phyloP scores from a whole-genome alignment of 2,113 vertebrate genomes.

The Trogon melanurus region DNA sequence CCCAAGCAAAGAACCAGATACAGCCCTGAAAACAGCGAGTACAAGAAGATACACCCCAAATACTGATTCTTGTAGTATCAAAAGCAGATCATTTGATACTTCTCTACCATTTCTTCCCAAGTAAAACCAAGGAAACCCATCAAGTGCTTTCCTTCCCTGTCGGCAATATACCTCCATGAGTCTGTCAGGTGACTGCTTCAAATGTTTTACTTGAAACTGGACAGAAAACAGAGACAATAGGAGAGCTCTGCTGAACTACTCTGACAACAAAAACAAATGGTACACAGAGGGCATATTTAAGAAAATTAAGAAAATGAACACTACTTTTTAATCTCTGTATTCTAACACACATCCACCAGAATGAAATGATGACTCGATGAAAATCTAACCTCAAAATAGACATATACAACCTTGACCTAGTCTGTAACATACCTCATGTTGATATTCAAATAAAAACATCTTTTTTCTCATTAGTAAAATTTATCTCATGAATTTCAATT shows the following conservation, averaged over 20 bases:
- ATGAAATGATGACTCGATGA: neutral
- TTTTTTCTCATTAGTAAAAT: neutral
- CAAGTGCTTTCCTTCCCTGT: neutral
- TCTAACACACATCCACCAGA: neutral
- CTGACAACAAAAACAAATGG: neutral
- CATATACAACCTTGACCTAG: neutral
- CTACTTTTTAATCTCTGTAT: neutral
- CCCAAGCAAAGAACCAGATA: neutral
- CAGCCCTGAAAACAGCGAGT: neutral
- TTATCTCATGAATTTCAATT: neutral
- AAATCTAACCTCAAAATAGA: neutral
- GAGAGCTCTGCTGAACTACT: neutral
- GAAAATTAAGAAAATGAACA: neutral
- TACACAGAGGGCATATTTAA: neutral
- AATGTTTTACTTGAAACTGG: neutral
- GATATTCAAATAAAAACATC: neutral
- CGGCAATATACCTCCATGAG: neutral
- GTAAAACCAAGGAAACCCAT: neutral
- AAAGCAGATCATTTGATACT: neutral
- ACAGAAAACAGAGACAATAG: neutral
- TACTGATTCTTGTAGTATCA: neutral
- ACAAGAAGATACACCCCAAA: neutral
- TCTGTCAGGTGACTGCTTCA: neutral
- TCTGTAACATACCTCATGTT: neutral
- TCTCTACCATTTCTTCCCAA: neutral